Evolutionary conservation across 1,140 invertebrate genomes (phyloP), one percentile per base, ranked within the genome.

Genomic region (Tyrophagus putrescentiae): DNA sequence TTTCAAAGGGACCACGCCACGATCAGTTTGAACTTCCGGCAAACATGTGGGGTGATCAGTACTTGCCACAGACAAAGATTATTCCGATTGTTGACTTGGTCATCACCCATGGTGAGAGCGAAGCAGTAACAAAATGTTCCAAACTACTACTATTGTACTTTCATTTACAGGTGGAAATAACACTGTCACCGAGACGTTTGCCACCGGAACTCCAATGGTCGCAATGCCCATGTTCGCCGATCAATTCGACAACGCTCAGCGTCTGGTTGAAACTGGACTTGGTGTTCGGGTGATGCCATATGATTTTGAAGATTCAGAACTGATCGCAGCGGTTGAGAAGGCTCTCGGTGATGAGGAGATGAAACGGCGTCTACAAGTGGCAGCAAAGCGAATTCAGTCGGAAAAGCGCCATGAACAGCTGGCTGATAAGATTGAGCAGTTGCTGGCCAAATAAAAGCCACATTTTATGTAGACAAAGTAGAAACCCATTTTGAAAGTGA

Each of bases 241-340:
- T 57, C 61, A 64, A 57, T 64, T 57, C n/a, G 61, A 62, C 61
- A 63, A 64, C 27, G 36, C 61, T 16, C 60, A 63, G 21, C 9
- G 61, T n/a, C 4, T 62, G 27, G 41, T 18, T 5, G 61, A 62
- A 16, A 56, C n/a, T 16, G 25, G 34, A 3, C 27, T 62, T 16
- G 61, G 61, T 0, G 3, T 63, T 6, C 6, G 62, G 21, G 1
- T 62, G 9, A 31, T 62, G 21, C 60, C 61, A 56, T 62, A 57
- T 25, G 25, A 7, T 7, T 62, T 21, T 34, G 42, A 29, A n/a
- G 41, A 62, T 18, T 13, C 50, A 33, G 57, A 62, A 60, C 28
- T 62, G 1, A 6, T 50, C 6, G 21, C 23, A 3, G 39, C 57
- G 7, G 53, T 62, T 50, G 61, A 62, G 28, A 9, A 33, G 11